Base-by-base conservation (phyloP, 2,797 vertebrate genomes). In the Syngnathus rostellatus region DNA sequence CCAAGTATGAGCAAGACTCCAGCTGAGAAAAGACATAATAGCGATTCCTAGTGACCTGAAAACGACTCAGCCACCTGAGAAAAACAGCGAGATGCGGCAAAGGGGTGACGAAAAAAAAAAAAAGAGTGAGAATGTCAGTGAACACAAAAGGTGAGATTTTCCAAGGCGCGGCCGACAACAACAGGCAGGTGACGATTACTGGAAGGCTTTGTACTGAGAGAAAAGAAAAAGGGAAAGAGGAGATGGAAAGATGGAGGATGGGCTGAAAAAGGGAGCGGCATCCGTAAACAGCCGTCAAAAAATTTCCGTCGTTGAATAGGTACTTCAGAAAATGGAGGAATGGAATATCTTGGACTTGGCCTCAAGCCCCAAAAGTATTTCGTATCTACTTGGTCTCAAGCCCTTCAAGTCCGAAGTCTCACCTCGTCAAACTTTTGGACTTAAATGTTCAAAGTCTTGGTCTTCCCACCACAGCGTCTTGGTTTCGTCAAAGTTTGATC, bases 41-140 rank as follows among this genome's bases (percentile, higher is more conserved):
- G 78, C 79, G 64, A 86, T 87, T 85, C 83, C 78, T 81, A 82
- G 73, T 85, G 87, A 88, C 88, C 87, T 85, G 86, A 86, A 88
- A 87, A 83, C 77, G 64, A 66, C 70, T 69, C 59, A 77, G 72
- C 71, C 72, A 85, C 76, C 78, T 81, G 75, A 75, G 81, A 81
- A 78, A 43, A 72, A 6, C 71, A 51, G 8, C 37, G 19, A 39
- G n/a, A 9, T 59, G n/a, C 11, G 19, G 21, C 53, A 25, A 14
- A 10, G 21, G 53, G 53, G 14, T 25, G 7, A 2, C 11, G 37
- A 14, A 5, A 48, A 50, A 23, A 23, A 23, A 23, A 41, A 51
- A 50, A n/a, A 19, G 65, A 69, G 19, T 68, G 77, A 74, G 72
- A 85, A 84, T 81, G 82, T 85, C 84, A 86, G 73, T 50, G 80